Evolutionary conservation across 2,888 invertebrate species (phyloP), one percentile per base, ranked within the genome.

Genomic region (Cotesia congregata): DNA sequence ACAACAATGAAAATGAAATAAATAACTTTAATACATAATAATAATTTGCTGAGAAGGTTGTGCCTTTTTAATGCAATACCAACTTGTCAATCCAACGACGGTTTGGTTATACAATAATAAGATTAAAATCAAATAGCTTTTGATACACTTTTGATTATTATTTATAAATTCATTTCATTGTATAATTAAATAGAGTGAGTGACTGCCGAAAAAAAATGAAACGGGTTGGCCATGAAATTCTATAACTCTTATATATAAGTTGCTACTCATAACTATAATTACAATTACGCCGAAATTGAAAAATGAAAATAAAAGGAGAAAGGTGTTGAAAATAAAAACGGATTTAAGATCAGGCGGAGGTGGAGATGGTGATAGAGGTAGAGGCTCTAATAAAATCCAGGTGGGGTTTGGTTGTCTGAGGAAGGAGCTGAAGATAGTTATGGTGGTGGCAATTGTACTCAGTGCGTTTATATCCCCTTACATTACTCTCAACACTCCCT

Each of bases 401-500:
- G 69, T 76, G 80, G 76, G 50, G 50, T 50, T 50, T 50, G 2
- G 2, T 4, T 50, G 50, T 50, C 50, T 12, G 2, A 50, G 50
- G 50, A 50, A 50, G 50, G 50, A 50, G 50, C 50, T 75, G 79
- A 72, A 70, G 76, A 77, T 39, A 67, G 70, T 65, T 20, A 50
- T 60, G 64, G 65, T 73, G 72, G 17, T 62, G 65, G 65, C 62
- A 50, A 60, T 64, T 76, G 78, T 60, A 78, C 61, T 62, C 41
- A 50, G 30, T 75, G 73, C 39, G 59, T 76, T 74, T 0, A 9
- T 50, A 76, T 71, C 75, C 76, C 72, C 76, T 41, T 72, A 72
- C 65, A 65, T 62, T 17, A 67, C 60, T 59, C 80, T 82, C 79
- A 81, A 81, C 82, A 82, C 81, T 84, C 83, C 84, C 84, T 85